Conservation (phyloP, 2,113 vertebrate species). For the Orcinus orca region DNA sequence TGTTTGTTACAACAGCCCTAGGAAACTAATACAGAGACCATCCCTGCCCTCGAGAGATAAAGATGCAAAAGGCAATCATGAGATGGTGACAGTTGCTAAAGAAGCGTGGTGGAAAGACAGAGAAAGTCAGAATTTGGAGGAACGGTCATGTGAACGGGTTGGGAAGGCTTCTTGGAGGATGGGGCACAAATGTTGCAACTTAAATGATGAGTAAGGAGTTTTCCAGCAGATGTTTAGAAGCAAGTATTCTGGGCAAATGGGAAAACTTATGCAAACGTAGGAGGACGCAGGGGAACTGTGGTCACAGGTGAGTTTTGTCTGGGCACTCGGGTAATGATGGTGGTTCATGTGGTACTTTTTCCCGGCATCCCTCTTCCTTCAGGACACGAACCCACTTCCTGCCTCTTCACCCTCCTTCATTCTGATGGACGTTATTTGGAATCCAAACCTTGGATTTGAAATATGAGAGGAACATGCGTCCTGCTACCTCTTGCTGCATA, state of each 20-base stretch:
- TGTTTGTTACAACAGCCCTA: neutral
- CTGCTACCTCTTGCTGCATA: neutral
- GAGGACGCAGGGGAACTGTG: neutral
- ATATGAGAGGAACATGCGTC: fast-evolving
- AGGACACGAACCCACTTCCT: fast-evolving
- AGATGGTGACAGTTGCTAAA: fast-evolving
- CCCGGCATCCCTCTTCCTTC: fast-evolving
- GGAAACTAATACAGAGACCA: too few species aligned
- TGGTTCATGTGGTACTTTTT: fast-evolving
- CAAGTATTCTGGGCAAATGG: neutral
- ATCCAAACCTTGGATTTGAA: neutral
- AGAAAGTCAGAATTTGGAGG: too few species aligned
- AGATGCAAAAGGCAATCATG: neutral
- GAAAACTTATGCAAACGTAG: neutral
- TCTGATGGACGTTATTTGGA: neutral
- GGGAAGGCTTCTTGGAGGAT: neutral
- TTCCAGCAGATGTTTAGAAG: neutral
- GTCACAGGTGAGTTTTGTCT: neutral
- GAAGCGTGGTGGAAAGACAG: neutral
- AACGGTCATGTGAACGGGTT: neutral
- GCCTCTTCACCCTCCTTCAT: neutral
- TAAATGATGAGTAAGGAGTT: neutral
- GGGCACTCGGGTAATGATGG: neutral
- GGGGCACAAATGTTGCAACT: too few species aligned
- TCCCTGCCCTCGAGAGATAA: neutral